These are phyloP conservation scores for Gobionotothen gibberifrons DNA, from an alignment of 2,797 vertebrate genomes.

Conservation along the genomic window DNA sequence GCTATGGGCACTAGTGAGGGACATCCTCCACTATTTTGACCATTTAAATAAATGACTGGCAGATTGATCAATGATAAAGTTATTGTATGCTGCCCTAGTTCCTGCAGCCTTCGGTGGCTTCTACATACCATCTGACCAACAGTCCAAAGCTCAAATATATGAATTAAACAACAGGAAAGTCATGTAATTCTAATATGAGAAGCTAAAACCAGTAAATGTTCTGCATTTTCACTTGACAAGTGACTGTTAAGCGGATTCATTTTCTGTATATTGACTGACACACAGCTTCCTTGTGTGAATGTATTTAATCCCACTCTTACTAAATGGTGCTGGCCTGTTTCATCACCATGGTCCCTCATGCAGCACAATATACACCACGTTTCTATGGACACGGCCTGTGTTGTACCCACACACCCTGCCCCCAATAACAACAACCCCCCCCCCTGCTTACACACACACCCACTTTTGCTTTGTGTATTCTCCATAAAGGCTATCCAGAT, in stretches of 20 bases:
- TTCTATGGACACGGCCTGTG: slow-evolving; percentile 50
- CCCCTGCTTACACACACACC: not conserved
- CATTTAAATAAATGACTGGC: not conserved
- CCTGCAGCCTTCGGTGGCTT: not conserved
- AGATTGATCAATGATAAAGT: not conserved
- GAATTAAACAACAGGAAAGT: not conserved
- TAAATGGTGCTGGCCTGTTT: not conserved
- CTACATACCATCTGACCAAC: too few relatives aligned
- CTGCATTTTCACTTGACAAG: not conserved
- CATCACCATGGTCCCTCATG: slow-evolving; percentile 26
- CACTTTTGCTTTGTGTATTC: slow-evolving; percentile 38
- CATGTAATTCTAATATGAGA: not conserved
- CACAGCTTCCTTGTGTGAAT: too few relatives aligned
- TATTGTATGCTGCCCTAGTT: not conserved
- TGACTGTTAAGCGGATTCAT: too few relatives aligned
- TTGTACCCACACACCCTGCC: slow-evolving; percentile 20
- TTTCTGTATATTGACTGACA: too few relatives aligned
- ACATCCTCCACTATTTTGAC: not conserved
- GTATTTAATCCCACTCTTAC: too few relatives aligned
- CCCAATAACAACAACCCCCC: not conserved
- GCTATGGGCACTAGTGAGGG: not conserved
- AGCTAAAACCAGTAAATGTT: not conserved
- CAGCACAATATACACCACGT: slow-evolving; percentile 38
- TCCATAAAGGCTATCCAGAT: slow-evolving; percentile 55
- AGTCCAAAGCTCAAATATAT: not conserved